Base-by-base conservation (phyloP, 1,140 invertebrate genomes). In the Sipha flava region DNA sequence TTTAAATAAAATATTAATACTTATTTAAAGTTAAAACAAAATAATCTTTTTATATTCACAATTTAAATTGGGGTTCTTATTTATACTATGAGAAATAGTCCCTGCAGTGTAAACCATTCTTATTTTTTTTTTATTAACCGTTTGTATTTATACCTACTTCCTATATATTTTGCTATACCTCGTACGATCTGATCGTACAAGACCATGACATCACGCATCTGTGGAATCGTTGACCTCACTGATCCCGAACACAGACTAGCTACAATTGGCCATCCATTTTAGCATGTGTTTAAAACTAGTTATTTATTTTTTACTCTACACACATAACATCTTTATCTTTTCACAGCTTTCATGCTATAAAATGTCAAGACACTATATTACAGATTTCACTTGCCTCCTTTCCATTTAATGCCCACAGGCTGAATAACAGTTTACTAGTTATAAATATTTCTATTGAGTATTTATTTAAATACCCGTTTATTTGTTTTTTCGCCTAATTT, bases 371-470 rank as follows among this genome's bases (percentile, higher is more conserved):
- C 26, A 29, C 66, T 68, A 45, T 37, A 68, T 45, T 29, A 68
- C 40, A 18, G 43, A 70, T 70, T 70, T 70, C 66, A 47, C 66
- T 31, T 70, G 43, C 66, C 43, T 70, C 66, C 43, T 70, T 70
- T 70, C 66, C 43, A 70, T 70, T 70, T 70, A 43, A 70, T 29
- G 9, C 23, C 23, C 16, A 4, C 43, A 18, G 66, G 43, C 16
- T 29, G n/a, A 70, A 47, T 70, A 70, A 31, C 54, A 59, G 54
- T 29, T 29, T 4, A 14, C 43, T 18, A 12, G 23, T 70, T 66
- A 40, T 40, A 21, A 23, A 37, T 64, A 23, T 40, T 18, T 40
- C n/a, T 2, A 37, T 12, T 21, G 10, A 1, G 0, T 31, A 31
- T 59, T 12, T 40, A 31, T 14, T 64, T 64, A 1, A 64, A 64